Base-by-base conservation (phyloP, 2,797 vertebrate species). In the Heliangelus exortis region DNA sequence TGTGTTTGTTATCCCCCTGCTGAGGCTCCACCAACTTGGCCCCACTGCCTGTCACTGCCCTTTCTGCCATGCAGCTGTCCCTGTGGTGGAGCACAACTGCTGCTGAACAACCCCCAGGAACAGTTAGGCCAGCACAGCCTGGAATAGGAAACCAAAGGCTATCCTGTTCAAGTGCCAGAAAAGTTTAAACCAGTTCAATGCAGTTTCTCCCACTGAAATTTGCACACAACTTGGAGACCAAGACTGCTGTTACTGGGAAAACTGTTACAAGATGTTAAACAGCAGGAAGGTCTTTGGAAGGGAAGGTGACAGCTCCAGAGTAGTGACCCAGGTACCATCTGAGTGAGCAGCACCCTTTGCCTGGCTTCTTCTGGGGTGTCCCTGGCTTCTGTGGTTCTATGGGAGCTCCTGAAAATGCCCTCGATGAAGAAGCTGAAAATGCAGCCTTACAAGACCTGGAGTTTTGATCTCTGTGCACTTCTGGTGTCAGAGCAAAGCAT, bases 41-140 rank as follows among this genome's bases (percentile, higher is more conserved):
- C 72, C 2, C 0, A 2, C 57, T 87, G 84, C 93, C 86, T 63
- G 15, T 48, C 77, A 21, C 51, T 43, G 76, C 92, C 74, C 87
- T 65, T 84, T 83, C 71, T 89, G 90, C 75, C 69, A 34, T 0
- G 39, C 95, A 96, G 95, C 96, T 96, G 93, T 95, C 90, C 66
- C 82, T 3, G 51, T 41, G 89, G 84, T 26, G 31, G 13, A 69
- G 79, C 84, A 89, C 92, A 96, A 89, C 75, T 80, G 95, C 84
- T 93, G 78, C 89, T 43, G 25, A 34, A 29, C 76, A 86, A 19
- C 82, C 80, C 92, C 58, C 66, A 90, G 71, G 22, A 68, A 21
- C 73, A 45, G 50, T 22, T 4, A 87, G 13, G 22, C 79, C 76
- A 69, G 68, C 3, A 1, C 62, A 75, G 90, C 58, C 66, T 34